A percentile compares a stretch with the other conserved stretches of the same genome.
These are phyloP conservation scores for Ageneiosus marmoratus DNA, from an alignment of 2,113 vertebrate species.

Conservation along the genomic window DNA sequence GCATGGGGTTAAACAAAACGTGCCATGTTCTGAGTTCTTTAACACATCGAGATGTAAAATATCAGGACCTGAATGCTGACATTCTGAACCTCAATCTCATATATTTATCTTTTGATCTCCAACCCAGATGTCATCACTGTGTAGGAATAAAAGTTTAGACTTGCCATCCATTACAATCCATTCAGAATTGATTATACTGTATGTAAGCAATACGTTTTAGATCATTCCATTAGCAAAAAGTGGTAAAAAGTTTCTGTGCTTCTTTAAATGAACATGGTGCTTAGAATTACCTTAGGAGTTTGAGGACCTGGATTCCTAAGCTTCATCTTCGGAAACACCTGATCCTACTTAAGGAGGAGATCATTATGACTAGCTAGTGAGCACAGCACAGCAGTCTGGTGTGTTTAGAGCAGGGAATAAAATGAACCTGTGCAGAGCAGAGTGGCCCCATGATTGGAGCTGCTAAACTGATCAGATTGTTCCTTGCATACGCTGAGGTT, in stretches of 20 bases:
- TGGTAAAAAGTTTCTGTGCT: not conserved
- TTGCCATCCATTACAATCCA: not conserved
- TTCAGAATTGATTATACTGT: not conserved
- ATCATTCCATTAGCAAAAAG: not conserved
- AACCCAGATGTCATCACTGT: not conserved
- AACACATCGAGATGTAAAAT: not conserved
- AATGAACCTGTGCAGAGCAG: not conserved
- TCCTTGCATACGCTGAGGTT: not conserved
- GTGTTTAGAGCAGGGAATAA: not conserved
- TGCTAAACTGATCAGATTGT: not conserved
- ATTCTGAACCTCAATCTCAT: not conserved
- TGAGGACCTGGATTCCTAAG: not conserved
- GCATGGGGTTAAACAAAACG: not conserved
- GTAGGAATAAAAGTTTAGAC: not conserved
- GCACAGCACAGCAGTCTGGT: not conserved
- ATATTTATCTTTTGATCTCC: not conserved
- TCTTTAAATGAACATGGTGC: not conserved
- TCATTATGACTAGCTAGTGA: not conserved
- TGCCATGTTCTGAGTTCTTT: not conserved
- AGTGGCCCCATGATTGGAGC: not conserved
- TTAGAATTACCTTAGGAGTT: not conserved
- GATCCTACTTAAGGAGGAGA: not conserved
- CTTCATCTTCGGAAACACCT: not conserved
- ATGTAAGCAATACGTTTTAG: not conserved
- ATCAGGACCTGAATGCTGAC: not conserved